phyloP scores from a whole-genome alignment of 2,797 vertebrate species.

The Syngnathus rostellatus region DNA sequence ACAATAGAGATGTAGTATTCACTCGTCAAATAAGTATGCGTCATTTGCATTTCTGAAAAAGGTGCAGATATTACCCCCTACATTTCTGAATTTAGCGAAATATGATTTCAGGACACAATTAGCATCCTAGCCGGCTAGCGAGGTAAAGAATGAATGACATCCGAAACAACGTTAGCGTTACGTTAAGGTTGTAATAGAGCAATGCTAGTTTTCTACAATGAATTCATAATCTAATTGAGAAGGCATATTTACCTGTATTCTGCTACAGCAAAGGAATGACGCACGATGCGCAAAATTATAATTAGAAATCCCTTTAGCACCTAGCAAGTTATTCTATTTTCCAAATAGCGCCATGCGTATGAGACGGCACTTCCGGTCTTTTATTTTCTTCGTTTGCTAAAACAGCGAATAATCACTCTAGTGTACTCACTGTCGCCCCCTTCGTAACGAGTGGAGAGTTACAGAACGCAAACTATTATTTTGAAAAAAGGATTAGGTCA shows the following conservation, averaged over 20 bases:
- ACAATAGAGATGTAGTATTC: not conserved
- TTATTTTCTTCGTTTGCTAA: constrained; percentile 26
- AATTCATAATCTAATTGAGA: not conserved
- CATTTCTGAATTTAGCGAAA: not conserved
- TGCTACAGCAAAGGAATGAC: not conserved
- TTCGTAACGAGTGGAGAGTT: not conserved
- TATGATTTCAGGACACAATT: not conserved
- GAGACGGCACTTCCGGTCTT: constrained; percentile 25
- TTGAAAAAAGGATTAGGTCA: not conserved
- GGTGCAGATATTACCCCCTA: no score
- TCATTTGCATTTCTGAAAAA: not conserved
- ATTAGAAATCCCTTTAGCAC: not conserved
- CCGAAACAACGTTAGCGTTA: constrained; percentile 38
- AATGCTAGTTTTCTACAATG: not conserved
- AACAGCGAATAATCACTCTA: rapidly evolving
- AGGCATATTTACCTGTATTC: constrained; percentile 32
- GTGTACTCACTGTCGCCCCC: constrained; percentile 13
- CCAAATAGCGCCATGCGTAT: constrained; percentile 57
- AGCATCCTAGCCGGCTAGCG: constrained; percentile 40
- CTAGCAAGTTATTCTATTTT: constrained; percentile 8
- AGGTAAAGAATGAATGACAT: constrained; percentile 40
- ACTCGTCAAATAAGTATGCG: not conserved
- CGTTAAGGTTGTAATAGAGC: constrained; percentile 25
- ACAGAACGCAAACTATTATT: not conserved
- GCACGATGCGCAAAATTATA: not conserved